Conservation (phyloP, 1,140 invertebrate species). For the Pollicipes pollicipes region DNA sequence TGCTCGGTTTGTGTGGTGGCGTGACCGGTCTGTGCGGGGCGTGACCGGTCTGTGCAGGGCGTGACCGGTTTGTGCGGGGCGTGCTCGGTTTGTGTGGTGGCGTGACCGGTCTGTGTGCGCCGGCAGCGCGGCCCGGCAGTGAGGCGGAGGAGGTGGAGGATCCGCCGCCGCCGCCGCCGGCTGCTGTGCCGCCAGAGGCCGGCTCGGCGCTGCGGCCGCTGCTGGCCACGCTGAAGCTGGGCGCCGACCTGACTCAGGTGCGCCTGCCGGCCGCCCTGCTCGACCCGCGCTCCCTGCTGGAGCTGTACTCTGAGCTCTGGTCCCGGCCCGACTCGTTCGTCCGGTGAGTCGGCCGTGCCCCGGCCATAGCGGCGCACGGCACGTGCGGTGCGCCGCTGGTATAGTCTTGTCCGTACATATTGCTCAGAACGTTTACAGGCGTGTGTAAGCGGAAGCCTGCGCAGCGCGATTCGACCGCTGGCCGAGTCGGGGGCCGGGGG, state of each 20-base stretch:
- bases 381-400: too few relatives aligned
- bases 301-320: constrained; percentile 98
- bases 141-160: constrained; percentile 21
- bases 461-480: too few relatives aligned
- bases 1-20: too few relatives aligned
- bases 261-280: constrained; percentile 76
- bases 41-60: too few relatives aligned
- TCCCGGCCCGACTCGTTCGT: constrained; percentile 91
- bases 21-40: neutral
- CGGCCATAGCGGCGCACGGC: too few relatives aligned
- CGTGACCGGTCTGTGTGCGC: constrained; percentile 5
- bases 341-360: constrained; percentile 27
- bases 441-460: too few relatives aligned
- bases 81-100: neutral
- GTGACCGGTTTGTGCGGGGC: too few relatives aligned
- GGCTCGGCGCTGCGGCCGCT: constrained; percentile 18
- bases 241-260: constrained; percentile 95
- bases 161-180: neutral
- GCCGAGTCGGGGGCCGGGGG: too few relatives aligned
- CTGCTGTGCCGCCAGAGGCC: constrained; percentile 23
- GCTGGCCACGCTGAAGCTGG: constrained; percentile 49
- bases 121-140: constrained; percentile 11
- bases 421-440: too few relatives aligned
- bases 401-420: too few relatives aligned
- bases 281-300: constrained; percentile 80